Evolutionary conservation across 2,888 invertebrate genomes (phyloP), one percentile per base, ranked within the genome.

Genomic region (Anticlea derivata): DNA sequence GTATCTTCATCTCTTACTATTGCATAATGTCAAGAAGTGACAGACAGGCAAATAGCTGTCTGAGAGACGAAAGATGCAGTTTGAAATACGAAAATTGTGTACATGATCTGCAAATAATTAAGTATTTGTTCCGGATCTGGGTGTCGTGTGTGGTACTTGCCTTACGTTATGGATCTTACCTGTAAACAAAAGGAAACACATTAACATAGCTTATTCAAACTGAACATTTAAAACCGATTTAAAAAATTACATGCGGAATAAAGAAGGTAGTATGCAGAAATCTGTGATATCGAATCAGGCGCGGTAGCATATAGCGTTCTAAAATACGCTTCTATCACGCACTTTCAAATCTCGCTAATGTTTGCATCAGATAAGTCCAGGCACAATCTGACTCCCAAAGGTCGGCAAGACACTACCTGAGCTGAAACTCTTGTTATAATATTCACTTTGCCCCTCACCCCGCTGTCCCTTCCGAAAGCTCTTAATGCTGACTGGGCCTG

Each of bases 401-500:
- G 58, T 58, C 54, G 54, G 27, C 52, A 40, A 54, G 54, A 57
- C 60, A 59, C 47, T 58, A 58, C 61, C 58, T 61, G 58, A 26
- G 48, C 75, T 76, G 46, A 49, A 54, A 54, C 73, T 75, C 75
- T 82, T 84, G 80, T 84, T 87, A 86, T 86, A 88, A 89, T 87
- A 89, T 89, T 89, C 89, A 89, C 89, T 89, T 89, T 87, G 80
- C 73, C 61, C 66, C 71, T 70, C 70, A 58, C 65, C 68, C 72
- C 77, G 60, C 71, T 63, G 75, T 71, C 78, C 83, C 79, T 75
- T 73, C 78, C 78, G 71, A 88, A 85, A 87, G 90, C 89, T 89
- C 88, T 89, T 89, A 90, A 90, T 87, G 82, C 90, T 80, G 76
- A 83, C 78, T 83, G 80, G 75, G 77, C 79, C 84, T 90, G 89